Evolutionary conservation across 1,140 invertebrate genomes (phyloP), one percentile per base, ranked within the genome.

Genomic region (Nautilus pompilius): DNA sequence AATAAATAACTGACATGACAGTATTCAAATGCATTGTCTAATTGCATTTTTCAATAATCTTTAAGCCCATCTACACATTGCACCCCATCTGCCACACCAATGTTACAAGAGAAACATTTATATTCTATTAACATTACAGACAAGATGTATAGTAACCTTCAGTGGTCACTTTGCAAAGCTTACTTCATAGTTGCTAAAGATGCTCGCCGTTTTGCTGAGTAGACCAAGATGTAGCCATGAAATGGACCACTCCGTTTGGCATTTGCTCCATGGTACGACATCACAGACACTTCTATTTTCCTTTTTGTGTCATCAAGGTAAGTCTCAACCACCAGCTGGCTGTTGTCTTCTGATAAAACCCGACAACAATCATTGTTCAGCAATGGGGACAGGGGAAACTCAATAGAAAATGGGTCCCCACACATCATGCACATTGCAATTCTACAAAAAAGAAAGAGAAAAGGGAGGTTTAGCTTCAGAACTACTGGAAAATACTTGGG

Each of bases 391-490:
- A 98, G 85, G 51, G 97, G 90, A 67, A 93, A 91, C 80, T 96
- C 93, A 45, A 95, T 89, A 1, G 90, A 90, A 76, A 91, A 97
- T 17, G 93, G 92, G 84, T 98, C 96, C 48, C 95, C 95, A 84
- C 96, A 99, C 80, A 98, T 95, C 87, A 98, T 90, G 80, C 94
- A 97, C 88, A 98, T 92, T 73, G 97, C 92, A 81, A 98, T 93
- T 69, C 84, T 83, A 65, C 64, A 74, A 73, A 48, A 30, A 49
- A 58, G 60, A 51, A 56, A 65, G 3, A n/a, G 41, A 61, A 36
- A 30, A 15, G n/a, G n/a, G 33, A 30, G 26, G 20, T 24, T 30
- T n/a, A n/a, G n/a, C n/a, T n/a, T n/a, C n/a, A n/a, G n/a, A n/a
- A n/a, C n/a, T n/a, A n/a, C n/a, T n/a, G n/a, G n/a, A n/a, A n/a